phyloP scores from a whole-genome alignment of 2,888 invertebrate species.

The Ornithoptera alexandrae region DNA sequence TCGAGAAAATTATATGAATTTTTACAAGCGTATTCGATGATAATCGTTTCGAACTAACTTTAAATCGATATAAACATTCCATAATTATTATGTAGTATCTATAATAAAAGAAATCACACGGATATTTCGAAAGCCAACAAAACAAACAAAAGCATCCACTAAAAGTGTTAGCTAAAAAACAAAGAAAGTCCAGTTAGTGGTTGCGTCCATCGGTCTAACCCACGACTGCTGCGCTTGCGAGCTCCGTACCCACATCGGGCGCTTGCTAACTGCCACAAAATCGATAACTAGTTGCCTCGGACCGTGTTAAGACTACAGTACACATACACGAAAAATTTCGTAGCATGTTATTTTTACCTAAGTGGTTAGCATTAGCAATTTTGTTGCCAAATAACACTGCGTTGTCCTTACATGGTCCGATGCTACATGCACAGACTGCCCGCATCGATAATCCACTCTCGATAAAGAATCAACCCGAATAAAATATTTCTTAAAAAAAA shows the following conservation, averaged over 20 bases:
- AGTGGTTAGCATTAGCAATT: conserved; percentile 10
- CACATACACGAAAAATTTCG: conserved; percentile 20
- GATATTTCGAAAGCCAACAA: conserved; percentile 77
- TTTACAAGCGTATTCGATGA: conserved; percentile 39
- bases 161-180: conserved; percentile 68
- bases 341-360: conserved; percentile 13
- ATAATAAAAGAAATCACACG: conserved; percentile 73
- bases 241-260: conserved; percentile 50
- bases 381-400: conserved; percentile 8
- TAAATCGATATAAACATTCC: conserved; percentile 70
- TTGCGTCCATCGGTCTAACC: conserved; percentile 42
- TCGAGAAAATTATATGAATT: conserved; percentile 32
- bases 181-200: conserved; percentile 52
- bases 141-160: conserved; percentile 75
- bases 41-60: conserved; percentile 43
- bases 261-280: conserved; percentile 44
- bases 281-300: conserved; percentile 12
- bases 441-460: conserved; percentile 3
- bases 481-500: not conserved
- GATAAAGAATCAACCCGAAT: not conserved
- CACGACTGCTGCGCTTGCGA: conserved; percentile 40
- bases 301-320: conserved; percentile 23
- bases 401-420: conserved; percentile 14
- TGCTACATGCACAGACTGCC: not conserved
- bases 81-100: conserved; percentile 63